These are phyloP conservation scores for Sphaeridia pumilis DNA, from an alignment of 2,888 invertebrate species.

Conservation along the genomic window DNA sequence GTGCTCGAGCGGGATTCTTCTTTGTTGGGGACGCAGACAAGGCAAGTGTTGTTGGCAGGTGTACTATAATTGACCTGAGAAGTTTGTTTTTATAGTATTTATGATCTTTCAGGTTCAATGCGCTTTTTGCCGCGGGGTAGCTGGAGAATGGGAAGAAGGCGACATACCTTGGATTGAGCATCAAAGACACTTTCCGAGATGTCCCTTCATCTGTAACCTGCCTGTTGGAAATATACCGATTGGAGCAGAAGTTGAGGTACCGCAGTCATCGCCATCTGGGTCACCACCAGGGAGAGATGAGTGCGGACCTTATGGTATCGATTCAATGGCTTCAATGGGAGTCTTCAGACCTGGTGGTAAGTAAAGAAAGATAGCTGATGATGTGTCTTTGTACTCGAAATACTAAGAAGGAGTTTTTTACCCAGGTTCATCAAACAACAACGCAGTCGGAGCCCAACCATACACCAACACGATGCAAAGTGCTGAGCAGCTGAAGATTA, in stretches of 20 bases:
- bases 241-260: slow-evolving; percentile 36
- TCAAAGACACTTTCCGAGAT: slow-evolving; percentile 64
- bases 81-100: background rate
- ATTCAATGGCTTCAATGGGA: too few relatives aligned
- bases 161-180: slow-evolving; percentile 74
- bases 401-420: too few relatives aligned
- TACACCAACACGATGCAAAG: slow-evolving; percentile 24
- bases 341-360: too few relatives aligned
- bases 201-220: slow-evolving; percentile 58
- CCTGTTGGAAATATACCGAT: slow-evolving; percentile 54
- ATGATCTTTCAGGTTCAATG: slow-evolving; percentile 54
- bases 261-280: slow-evolving; percentile 11
- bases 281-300: slow-evolving; percentile 21
- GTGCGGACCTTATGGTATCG: slow-evolving; percentile 27
- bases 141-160: slow-evolving; percentile 65
- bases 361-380: too few relatives aligned
- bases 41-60: too few relatives aligned
- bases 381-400: too few relatives aligned
- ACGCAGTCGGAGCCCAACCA: slow-evolving; percentile 27
- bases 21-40: slow-evolving; percentile 62
- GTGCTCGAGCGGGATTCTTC: slow-evolving; percentile 74
- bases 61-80: too few relatives aligned
- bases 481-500: slow-evolving; percentile 22
- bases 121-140: slow-evolving; percentile 67
- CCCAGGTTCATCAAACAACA: background rate